These are phyloP conservation scores for Genyomyrus donnyi DNA, from an alignment of 2,113 vertebrate genomes.

Conservation along the genomic window DNA sequence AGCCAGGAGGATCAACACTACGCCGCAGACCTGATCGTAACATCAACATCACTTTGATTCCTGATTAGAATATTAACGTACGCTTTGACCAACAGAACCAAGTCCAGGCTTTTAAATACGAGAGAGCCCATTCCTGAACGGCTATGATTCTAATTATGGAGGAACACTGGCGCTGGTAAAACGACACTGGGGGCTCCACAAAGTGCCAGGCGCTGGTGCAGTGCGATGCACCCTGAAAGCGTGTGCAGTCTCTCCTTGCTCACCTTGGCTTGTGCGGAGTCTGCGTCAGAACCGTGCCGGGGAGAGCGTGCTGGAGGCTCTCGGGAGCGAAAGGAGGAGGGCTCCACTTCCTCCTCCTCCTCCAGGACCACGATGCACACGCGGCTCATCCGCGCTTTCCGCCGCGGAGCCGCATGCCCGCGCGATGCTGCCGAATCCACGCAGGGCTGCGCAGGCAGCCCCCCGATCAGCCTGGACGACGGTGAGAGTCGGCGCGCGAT, in stretches of 20 bases:
- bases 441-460: not conserved
- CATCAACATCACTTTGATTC: not conserved
- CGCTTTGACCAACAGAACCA: not conserved
- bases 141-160: not conserved
- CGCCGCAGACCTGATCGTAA: not conserved
- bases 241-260: slow-evolving; percentile 32
- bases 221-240: not conserved
- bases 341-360: slow-evolving; percentile 83
- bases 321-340: slow-evolving; percentile 65
- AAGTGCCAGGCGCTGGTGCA: not conserved
- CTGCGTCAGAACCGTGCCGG: slow-evolving; percentile 40
- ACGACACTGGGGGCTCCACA: not conserved
- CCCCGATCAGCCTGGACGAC: slow-evolving; percentile 22
- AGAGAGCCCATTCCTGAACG: not conserved
- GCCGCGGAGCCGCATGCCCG: slow-evolving; percentile 15
- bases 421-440: not conserved
- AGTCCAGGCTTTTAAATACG: not conserved
- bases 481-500: slow-evolving; percentile 20
- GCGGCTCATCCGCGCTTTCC: slow-evolving; percentile 82
- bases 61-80: not conserved
- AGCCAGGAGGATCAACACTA: not conserved
- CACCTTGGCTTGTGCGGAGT: slow-evolving; percentile 67
- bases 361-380: slow-evolving; percentile 94
- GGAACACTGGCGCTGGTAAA: not conserved
- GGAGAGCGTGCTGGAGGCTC: slow-evolving; percentile 61